Base-by-base conservation (phyloP, 2,888 invertebrate genomes). In the Drosophila dives region DNA sequence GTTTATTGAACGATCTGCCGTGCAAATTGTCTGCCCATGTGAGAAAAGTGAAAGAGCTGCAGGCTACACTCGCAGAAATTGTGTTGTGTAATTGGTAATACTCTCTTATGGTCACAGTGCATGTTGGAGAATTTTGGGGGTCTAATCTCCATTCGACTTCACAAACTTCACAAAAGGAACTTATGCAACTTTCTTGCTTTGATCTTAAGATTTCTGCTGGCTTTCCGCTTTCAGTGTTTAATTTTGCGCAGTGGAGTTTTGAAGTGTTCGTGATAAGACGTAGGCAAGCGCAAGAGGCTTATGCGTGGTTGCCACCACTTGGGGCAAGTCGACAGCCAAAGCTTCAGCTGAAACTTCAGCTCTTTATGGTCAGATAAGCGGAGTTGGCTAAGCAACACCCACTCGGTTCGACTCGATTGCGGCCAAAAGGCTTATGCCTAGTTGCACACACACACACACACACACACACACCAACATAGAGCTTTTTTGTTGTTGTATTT, bases 191-290 rank as follows among this genome's bases (percentile, higher is more conserved):
- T 34, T 50, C 6, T 8, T 32, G n/a, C 0, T n/a, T 38, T 40
- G 40, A 56, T 56, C 56, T 17, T 6, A 62, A 53, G 23, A 61
- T 53, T 29, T 51, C 20, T 29, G 34, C 29, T 26, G 38, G 2
- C 51, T 51, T 20, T 34, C 20, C 15, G 7, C 15, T 33, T 65
- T n/a, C 29, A n/a, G 54, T 10, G 38, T 11, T 53, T 60, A 23
- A 33, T 54, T 64, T 50, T 32, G 7, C 32, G 17, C 45, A 23
- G 42, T 51, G 50, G 63, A 61, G 36, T 17, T 69, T 65, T 42
- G 62, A 63, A 65, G 66, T 69, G 72, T 77, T 89, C 89, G 87
- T 89, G 86, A 89, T 86, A 86, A 87, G 81, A 86, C 83, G 89
- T 89, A 87, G 83, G 79, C 85, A 36, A 67, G 55, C 73, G 71